Conservation (phyloP, 1,140 invertebrate genomes). For the Papilio machaon region DNA sequence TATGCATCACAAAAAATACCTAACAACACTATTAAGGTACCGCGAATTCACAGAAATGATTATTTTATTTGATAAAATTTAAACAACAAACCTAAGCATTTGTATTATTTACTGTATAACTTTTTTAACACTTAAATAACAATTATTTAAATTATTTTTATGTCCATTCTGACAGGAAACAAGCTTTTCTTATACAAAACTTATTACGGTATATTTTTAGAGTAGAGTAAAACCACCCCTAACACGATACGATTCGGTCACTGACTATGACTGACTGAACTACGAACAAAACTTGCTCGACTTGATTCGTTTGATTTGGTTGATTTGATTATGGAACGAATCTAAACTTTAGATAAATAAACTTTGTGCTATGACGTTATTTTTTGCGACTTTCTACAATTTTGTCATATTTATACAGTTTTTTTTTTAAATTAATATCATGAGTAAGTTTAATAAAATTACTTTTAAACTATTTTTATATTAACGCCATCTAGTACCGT, state of each 20-base stretch:
- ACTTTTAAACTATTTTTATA: not conserved
- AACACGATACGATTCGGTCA: conserved; percentile 48
- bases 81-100: conserved; percentile 43
- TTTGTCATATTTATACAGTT: not conserved
- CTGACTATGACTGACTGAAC: conserved; percentile 51
- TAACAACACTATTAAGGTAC: conserved; percentile 46
- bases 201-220: conserved; percentile 59
- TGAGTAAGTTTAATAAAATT: not conserved
- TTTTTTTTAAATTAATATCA: not conserved
- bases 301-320: conserved; percentile 49
- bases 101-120: not conserved
- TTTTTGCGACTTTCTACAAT: not conserved
- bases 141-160: conserved; percentile 43
- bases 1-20: conserved; percentile 56
- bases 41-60: conserved; percentile 57
- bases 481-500: not conserved
- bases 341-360: conserved; percentile 11
- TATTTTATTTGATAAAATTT: conserved; percentile 39
- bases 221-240: conserved; percentile 44
- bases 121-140: not conserved
- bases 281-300: conserved; percentile 45
- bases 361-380: not conserved
- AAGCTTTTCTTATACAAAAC: conserved; percentile 50
- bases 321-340: conserved; percentile 36
- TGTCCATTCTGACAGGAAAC: conserved; percentile 55